These are phyloP conservation scores for Dreissena rostriformis DNA, from an alignment of 1,140 invertebrate species.

Conservation along the genomic window DNA sequence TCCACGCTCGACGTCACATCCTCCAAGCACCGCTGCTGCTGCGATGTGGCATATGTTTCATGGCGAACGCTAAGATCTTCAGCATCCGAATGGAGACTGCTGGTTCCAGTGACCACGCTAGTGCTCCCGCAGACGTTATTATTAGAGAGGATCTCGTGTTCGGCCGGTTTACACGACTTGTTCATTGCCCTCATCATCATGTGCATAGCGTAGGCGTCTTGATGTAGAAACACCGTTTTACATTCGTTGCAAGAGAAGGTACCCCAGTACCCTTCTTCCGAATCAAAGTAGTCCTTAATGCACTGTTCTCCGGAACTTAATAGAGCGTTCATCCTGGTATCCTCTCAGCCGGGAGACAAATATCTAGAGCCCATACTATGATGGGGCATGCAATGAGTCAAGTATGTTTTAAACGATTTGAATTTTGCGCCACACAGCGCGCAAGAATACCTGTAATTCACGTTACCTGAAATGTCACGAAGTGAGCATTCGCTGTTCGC, in stretches of 20 bases:
- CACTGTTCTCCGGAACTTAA: conserved; percentile 43
- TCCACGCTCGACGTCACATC: conserved; percentile 49
- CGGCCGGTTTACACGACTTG: conserved; percentile 58
- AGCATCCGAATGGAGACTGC: neutral
- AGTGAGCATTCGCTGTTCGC: neutral
- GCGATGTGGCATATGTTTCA: neutral
- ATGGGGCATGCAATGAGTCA: conserved; percentile 48
- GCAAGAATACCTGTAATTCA: conserved; percentile 52
- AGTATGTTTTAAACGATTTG: conserved; percentile 46
- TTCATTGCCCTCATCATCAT: conserved; percentile 73
- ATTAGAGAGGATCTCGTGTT: neutral
- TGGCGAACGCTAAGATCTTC: neutral
- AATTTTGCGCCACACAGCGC: conserved; percentile 48
- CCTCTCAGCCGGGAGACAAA: conserved; percentile 2
- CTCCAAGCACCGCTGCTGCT: conserved; percentile 33
- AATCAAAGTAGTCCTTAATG: conserved; percentile 35
- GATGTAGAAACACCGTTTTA: conserved; percentile 62
- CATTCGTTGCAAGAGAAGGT: conserved; percentile 71
- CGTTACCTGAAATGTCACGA: conserved; percentile 11
- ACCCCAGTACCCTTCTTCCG: neutral
- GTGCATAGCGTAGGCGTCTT: conserved; percentile 73
- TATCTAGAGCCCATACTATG: neutral
- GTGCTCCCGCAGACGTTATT: neutral
- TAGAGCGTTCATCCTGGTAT: conserved; percentile 33
- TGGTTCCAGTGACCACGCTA: neutral